Base-by-base conservation (phyloP, 2,888 invertebrate genomes). In the Tachina fera region DNA sequence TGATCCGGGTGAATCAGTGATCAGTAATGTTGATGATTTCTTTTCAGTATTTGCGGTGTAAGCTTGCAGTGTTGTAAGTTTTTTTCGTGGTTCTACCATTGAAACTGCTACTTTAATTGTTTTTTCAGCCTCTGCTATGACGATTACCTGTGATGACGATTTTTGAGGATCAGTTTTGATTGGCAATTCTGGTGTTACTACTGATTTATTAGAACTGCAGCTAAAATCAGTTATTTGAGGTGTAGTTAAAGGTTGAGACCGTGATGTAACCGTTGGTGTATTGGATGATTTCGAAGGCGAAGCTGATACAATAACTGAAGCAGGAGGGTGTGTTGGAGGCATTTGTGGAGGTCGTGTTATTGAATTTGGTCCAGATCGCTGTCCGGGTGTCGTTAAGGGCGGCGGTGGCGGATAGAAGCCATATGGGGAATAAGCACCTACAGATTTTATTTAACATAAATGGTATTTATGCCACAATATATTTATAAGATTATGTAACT, bases 341-440 rank as follows among this genome's bases (percentile, higher is more conserved):
- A 74, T 60, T 76, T 83, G 84, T 67, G 82, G 22, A 9, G 81
- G 67, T 14, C 77, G 76, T 58, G 87, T 78, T 6, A 47, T 13
- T 19, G 61, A 31, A 74, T 65, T 43, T 19, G 60, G 61, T 22
- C 71, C 63, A 47, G 71, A 11, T 19, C 80, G 80, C 76, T 86
- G 87, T 9, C 90, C 89, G 41, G 91, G 89, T 16, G 91, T 89
- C 39, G 89, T 89, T 16, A 92, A 74, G 70, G 91, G 90, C 11
- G 91, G 91, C 9, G 91, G 91, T 74, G 91, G 90, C 74, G 92
- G 92, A 88, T 92, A 92, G 45, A 92, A 92, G 19, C 91, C 91
- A 85, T 92, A 92, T 0, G 92, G 89, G 49, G 90, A 58, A 82
- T 88, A 89, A 16, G 89, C 88, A 60, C 90, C 90, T 90, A 47